Evolutionary conservation across 30 jellyfish, hydroid and myxozoan genomes (phyloP), one percentile per base, ranked within the genome.

Genomic region (Aurelia aurita complex sp. Pacific): DNA sequence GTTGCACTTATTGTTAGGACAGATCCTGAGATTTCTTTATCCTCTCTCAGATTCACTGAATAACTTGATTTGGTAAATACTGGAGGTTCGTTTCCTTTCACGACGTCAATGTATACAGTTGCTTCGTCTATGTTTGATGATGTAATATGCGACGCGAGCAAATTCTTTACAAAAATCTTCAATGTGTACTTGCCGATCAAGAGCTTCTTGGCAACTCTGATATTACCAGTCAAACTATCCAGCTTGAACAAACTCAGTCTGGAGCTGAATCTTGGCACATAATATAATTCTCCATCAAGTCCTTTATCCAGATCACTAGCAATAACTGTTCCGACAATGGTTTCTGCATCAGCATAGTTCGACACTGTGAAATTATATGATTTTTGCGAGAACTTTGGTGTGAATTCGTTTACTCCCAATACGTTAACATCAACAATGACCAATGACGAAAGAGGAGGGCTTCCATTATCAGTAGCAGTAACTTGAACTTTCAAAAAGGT

Each of bases 281-380:
- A 87, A 43, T 70, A 57, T 9, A 43, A 3, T 5, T 70, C 79
- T 8, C 94, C 96, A 62, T 88, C 86, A 5, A 61, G 65, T 16
- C 96, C 96, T 55, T 75, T 83, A 73, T 94, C 98, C 23, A 67
- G 18, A 82, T 94, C 98, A 10, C 83, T 65, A 13, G 98, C 97
- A 10, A 67, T 7, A 5, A 94, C 89, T 10, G 61, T 74, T 17
- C 98, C 98, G 15, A 94, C 74, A 59, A 84, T 63, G 43, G 81
- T 64, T 36, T 90, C 90, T 19, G 80, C 40, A 7, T 68, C 70
- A 9, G 90, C 79, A 73, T 29, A 40, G 18, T 79, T 84, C 5
- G 85, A 62, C 36, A 83, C 86, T 2, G 90, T 65, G 75, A 94
- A 94, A 13, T 68, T 77, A 66, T 81, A 94, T 13, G 81, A 12